Evolutionary conservation across 37 sponge, comb jelly and placozoan species (phyloP), one percentile per base, ranked within the genome.

Genomic region (Ianthella basta): DNA sequence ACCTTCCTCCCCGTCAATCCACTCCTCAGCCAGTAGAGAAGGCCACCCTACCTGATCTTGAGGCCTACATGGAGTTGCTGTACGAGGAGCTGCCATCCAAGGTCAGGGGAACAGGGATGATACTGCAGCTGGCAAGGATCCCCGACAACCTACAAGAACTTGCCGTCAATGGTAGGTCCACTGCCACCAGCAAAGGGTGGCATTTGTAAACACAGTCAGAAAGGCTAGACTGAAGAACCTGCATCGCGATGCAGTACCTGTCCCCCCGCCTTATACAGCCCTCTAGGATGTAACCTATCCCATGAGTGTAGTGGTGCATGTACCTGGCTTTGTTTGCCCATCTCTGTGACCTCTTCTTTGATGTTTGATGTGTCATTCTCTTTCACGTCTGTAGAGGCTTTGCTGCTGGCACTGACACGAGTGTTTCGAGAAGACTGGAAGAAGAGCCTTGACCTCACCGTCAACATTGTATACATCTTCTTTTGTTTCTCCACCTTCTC

Each of bases 351-450:
- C n/a, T n/a, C n/a, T n/a, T n/a, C n/a, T n/a, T n/a, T n/a, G n/a
- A n/a, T n/a, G n/a, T n/a, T n/a, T n/a, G n/a, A n/a, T n/a, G n/a
- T n/a, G n/a, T n/a, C n/a, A n/a, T n/a, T n/a, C 50, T 8, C 50
- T 50, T 86, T 20, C 19, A 14, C 54, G 15, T 53, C 27, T 57
- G 0, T 33, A 95, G 97, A 98, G 37, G 92, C 91, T 18, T 66
- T 96, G 50, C 70, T 98, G 33, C 79, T 89, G 14, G 99, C 97
- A 35, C 69, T 98, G 68, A 81, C 88, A 83, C 90, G 99, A n/a
- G 95, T 98, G 29, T 74, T 98, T 59, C 63, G 97, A 55, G 99
- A 98, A 14, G 97, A 98, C 75, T 98, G 97, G 97, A 96, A 93
- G 85, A 95, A 94, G 68, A 95, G 92, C 82, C 88, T 95, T 34